These are phyloP conservation scores for Periophthalmus magnuspinnatus DNA, from an alignment of 2,797 vertebrate species.

Conservation along the genomic window DNA sequence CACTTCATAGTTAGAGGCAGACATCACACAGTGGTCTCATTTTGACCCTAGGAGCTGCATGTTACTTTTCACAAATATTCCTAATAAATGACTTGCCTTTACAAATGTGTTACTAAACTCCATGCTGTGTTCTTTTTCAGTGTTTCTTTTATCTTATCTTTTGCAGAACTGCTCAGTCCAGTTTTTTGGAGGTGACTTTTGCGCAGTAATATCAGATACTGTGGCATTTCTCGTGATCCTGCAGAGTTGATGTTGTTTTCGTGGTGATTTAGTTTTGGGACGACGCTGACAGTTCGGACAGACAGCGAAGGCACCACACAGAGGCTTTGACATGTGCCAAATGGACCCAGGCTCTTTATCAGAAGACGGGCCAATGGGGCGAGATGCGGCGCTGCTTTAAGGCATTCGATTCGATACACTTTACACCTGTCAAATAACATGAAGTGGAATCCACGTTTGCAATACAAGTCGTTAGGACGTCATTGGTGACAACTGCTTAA, in stretches of 20 bases:
- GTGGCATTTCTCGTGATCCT: background rate
- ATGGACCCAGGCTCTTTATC: background rate
- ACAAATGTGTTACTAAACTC: too few species aligned
- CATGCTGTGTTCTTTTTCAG: too few species aligned
- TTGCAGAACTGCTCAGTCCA: background rate
- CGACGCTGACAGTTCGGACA: background rate
- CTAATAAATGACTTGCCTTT: too few species aligned
- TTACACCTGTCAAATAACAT: background rate
- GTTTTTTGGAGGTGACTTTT: background rate
- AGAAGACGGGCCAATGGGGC: background rate
- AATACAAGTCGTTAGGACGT: background rate
- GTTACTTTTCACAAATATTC: too few species aligned
- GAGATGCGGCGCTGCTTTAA: background rate
- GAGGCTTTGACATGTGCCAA: background rate
- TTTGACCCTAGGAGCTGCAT: too few species aligned
- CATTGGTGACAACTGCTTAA: background rate
- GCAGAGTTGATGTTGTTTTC: background rate
- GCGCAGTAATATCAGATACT: background rate
- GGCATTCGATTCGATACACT: background rate
- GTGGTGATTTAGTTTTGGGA: background rate
- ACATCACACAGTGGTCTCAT: too few species aligned
- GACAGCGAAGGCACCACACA: background rate
- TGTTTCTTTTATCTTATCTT: background rate
- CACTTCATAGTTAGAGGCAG: too few species aligned
- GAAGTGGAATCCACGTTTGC: background rate